phyloP scores from a whole-genome alignment of 2,888 invertebrate genomes.

The Coelinius sp. region DNA sequence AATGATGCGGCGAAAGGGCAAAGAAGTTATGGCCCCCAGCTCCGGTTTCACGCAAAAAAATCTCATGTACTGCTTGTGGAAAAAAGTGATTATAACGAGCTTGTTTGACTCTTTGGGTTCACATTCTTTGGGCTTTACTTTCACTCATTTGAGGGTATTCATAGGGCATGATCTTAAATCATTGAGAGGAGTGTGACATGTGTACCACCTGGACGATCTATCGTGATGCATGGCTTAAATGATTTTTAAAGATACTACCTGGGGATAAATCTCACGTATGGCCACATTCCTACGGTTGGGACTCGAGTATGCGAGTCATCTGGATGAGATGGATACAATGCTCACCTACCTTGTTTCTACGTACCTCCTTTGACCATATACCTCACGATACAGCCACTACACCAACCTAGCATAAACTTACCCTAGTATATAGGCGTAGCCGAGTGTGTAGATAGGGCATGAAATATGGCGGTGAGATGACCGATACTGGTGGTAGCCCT shows the following conservation, averaged over 20 bases:
- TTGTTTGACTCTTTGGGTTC: conserved; percentile 4
- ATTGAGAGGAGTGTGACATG: neutral
- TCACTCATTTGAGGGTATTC: neutral
- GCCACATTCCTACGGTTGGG: conserved; percentile 52
- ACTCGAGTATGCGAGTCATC: conserved; percentile 56
- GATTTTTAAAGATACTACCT: conserved; percentile 25
- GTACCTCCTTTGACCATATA: neutral
- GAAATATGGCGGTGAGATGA: conserved; percentile 65
- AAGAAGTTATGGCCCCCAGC: conserved; percentile 29
- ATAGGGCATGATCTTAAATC: neutral
- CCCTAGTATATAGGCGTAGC: conserved; percentile 57
- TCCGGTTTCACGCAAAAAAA: conserved; percentile 22
- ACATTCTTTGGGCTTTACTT: neutral
- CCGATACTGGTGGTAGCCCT: conserved; percentile 58
- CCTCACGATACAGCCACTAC: conserved; percentile 8
- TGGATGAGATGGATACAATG: conserved; percentile 58
- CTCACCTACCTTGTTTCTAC: conserved; percentile 47
- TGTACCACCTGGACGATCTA: neutral
- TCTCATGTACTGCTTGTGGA: neutral
- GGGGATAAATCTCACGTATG: conserved; percentile 50
- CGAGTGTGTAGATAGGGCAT: conserved; percentile 62
- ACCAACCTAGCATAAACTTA: conserved; percentile 43
- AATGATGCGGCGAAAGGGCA: conserved; percentile 36
- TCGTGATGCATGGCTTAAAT: neutral
- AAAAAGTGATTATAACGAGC: conserved; percentile 17